Base-by-base conservation (phyloP, 2,888 invertebrate genomes). In the Odontocolon sp. region DNA sequence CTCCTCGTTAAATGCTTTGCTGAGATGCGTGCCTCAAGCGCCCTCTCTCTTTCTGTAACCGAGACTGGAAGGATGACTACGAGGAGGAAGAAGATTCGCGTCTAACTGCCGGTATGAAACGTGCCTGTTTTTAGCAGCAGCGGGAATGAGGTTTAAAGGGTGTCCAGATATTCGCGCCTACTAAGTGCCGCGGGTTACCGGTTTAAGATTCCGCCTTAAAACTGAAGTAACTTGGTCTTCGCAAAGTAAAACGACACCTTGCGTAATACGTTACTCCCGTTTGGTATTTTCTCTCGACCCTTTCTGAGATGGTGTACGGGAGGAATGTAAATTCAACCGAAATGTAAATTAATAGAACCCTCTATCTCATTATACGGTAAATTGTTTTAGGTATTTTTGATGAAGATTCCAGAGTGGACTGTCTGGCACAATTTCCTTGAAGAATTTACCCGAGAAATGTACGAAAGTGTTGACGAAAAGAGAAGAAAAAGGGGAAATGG, bases 1-100 rank as follows among this genome's bases (percentile, higher is more conserved):
- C 85, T 80, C 57, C 76, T 78, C 84, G 84, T 86, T 86, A 86
- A 86, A 86, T 86, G 81, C 81, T 79, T 78, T 59, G 66, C 78
- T 72, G 77, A 52, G 40, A 42, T 14, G n/a, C 18, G 8, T 3
- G n/a, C n/a, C 40, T 11, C 1, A 5, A 5, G 11, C 26, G 47
- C 21, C 8, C 33, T 36, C 14, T 8, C 8, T 16, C 16, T 47
- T 16, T 31, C 2, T 40, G 3, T 18, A 31, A 4, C 23, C 18
- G 16, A 16, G 2, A 52, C 38, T 26, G n/a, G 3, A 0, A 33
- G 3, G 36, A 8, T 3, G 54, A 23, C 28, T 5, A 21, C 21
- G 38, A 21, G 18, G 18, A 40, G 23, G 16, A 45, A 18, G 21
- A 3, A 21, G 23, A 26, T 50, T 50, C 47, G 23, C 8, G 47